Evolutionary conservation across 2,888 invertebrate species (phyloP), one percentile per base, ranked within the genome.

Genomic region (Lasioglossum lativentre): DNA sequence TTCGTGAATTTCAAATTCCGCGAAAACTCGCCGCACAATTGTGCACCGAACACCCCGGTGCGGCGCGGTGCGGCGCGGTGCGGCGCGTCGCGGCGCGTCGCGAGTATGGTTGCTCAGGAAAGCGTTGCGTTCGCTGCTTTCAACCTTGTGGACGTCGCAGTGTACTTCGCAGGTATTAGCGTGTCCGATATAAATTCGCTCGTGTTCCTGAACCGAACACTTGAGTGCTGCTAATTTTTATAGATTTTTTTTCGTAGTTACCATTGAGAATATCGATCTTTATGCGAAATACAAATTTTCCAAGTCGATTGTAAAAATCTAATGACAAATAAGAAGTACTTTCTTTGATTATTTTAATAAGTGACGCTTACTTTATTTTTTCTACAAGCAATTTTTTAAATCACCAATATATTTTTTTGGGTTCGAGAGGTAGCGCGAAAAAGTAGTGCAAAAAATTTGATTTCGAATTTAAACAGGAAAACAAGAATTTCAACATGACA

Each of bases 1-100:
- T 63, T 63, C 63, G 30, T 63, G 16, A 63, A 63, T 63, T 63
- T 63, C 63, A 63, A 63, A 63, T 63, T 63, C 63, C 6, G 63
- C 30, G 30, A 30, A 6, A 63, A 63, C 63, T 63, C 30, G 30
- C 30, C 63, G 63, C 63, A 30, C 30, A 30, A 30, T 63, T 63
- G 63, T 30, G 6, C 16, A 63, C 30, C 30, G 27, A 63, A 30
- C 63, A 2, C 14, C 63, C 2, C 16, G 12, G 8, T 2, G 34
- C 34, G 34, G 3, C 34, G 0, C 16, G 12, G 23, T n/a, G n/a
- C n/a, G n/a, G n/a, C n/a, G n/a, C 16, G 12, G 8, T 2, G 34
- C 34, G 34, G 3, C 34, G 0, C 16, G 12, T 8, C n/a, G 34
- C 34, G 34, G 3, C 34, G 0, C 16, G 12, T 8, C 59, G 27